Conservation (phyloP, 92 coral and sea anemone genomes). For the Parazoanthus darwini region DNA sequence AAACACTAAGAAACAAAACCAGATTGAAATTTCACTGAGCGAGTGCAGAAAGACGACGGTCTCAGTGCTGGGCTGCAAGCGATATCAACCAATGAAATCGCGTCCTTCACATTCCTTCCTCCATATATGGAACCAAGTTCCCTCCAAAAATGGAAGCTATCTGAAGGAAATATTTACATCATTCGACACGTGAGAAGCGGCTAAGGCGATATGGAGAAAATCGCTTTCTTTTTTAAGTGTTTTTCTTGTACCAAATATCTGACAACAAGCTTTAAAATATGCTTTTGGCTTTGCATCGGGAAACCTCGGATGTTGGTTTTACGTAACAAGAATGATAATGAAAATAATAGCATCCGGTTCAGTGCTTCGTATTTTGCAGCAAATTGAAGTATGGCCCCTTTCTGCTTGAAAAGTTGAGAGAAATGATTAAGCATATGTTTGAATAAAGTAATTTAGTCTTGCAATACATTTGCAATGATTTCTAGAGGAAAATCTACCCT, state of each 20-base stretch:
- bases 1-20: constrained; percentile 42
- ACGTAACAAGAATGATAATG: background rate
- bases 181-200: constrained; percentile 34
- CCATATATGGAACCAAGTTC: constrained; percentile 39
- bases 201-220: background rate
- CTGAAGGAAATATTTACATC: constrained; percentile 20
- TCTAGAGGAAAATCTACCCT: background rate
- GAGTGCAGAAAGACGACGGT: constrained; percentile 31
- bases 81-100: constrained; percentile 33
- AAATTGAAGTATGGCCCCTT: no score
- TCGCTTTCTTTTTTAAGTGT: background rate
- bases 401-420: background rate
- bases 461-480: background rate
- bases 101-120: constrained; percentile 19
- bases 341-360: background rate
- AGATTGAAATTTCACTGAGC: constrained; percentile 27
- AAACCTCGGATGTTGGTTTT: background rate
- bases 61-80: constrained; percentile 30
- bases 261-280: background rate
- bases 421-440: background rate
- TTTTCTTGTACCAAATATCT: background rate
- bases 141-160: constrained; percentile 26
- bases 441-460: background rate
- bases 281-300: background rate
- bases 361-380: no score